These are phyloP conservation scores for Apis florea DNA, from an alignment of 1,140 invertebrate species.

Conservation along the genomic window DNA sequence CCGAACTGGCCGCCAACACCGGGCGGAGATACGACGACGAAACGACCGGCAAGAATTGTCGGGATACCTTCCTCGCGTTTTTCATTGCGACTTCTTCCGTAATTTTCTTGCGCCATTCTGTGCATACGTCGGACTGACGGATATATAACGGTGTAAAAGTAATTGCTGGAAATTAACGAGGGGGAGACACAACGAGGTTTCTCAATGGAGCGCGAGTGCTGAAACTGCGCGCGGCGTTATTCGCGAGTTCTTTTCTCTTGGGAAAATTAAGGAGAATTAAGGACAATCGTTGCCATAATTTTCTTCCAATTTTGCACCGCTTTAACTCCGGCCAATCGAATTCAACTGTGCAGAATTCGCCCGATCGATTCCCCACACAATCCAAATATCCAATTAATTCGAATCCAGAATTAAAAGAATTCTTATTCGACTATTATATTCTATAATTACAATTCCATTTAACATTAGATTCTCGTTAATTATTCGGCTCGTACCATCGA, in stretches of 20 bases:
- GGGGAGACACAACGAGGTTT: too few species aligned
- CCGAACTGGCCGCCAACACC: slow-evolving; percentile 30
- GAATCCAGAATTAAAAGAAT: not conserved
- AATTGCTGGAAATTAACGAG: slow-evolving; percentile 40
- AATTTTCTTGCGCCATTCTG: not conserved
- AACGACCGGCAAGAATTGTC: slow-evolving; percentile 33
- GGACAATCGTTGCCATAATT: not conserved
- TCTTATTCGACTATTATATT: not conserved
- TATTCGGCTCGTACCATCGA: not conserved
- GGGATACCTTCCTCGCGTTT: slow-evolving; percentile 17
- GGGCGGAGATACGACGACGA: not conserved
- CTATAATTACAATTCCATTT: not conserved
- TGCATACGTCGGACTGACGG: not conserved
- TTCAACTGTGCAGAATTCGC: not conserved
- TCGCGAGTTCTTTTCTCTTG: not conserved
- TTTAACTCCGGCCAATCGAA: too few species aligned
- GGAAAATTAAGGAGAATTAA: not conserved
- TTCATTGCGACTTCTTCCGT: slow-evolving; percentile 25
- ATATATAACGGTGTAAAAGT: slow-evolving; percentile 34
- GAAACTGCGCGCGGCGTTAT: not conserved
- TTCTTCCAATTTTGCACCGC: not conserved
- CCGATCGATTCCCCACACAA: too few species aligned
- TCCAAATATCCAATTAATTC: not conserved
- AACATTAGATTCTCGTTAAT: not conserved
- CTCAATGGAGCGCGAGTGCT: not conserved